Evolutionary conservation across 1,140 invertebrate genomes (phyloP).

Genomic region (Meloidogyne exigua): DNA sequence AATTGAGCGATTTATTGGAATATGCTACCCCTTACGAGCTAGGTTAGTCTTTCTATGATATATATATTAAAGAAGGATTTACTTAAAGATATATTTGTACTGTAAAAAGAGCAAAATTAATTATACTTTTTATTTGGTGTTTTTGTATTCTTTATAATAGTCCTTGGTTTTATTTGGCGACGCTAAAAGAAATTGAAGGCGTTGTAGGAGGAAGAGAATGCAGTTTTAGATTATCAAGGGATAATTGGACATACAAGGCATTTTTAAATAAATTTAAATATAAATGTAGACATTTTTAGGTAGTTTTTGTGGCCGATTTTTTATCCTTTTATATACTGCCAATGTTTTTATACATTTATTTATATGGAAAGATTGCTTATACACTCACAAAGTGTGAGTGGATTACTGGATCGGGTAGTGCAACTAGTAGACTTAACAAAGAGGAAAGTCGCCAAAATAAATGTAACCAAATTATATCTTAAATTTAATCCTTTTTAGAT

Average conservation of each 20-base stretch:
- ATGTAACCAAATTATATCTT: not conserved
- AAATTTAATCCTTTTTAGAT: not conserved
- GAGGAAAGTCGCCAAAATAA: not conserved
- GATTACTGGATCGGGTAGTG: not conserved
- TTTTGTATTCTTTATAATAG: conserved; percentile 63
- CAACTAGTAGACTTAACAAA: not conserved
- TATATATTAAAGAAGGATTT: conserved; percentile 18
- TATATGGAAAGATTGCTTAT: conserved; percentile 60
- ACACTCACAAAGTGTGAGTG: conserved; percentile 67
- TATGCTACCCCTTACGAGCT: conserved; percentile 70
- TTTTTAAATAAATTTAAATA: conserved; percentile 3
- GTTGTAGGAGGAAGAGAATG: conserved; percentile 37
- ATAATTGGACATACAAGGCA: conserved; percentile 59
- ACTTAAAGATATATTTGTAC: conserved; percentile 62
- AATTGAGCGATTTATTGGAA: conserved; percentile 70
- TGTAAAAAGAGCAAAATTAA: conserved; percentile 59
- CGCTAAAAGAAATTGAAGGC: conserved; percentile 34
- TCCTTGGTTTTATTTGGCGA: conserved; percentile 64
- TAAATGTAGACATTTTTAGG: conserved; percentile 5
- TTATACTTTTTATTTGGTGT: conserved; percentile 61
- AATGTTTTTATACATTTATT: conserved; percentile 61
- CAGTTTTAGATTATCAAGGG: conserved; percentile 52
- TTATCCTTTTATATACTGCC: conserved; percentile 57
- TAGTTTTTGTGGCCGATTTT: conserved; percentile 56
- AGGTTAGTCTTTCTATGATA: conserved; percentile 42